Evolutionary conservation across 2,113 vertebrate genomes (phyloP), one percentile per base, ranked within the genome.

Genomic region (Rhinogobius similis): DNA sequence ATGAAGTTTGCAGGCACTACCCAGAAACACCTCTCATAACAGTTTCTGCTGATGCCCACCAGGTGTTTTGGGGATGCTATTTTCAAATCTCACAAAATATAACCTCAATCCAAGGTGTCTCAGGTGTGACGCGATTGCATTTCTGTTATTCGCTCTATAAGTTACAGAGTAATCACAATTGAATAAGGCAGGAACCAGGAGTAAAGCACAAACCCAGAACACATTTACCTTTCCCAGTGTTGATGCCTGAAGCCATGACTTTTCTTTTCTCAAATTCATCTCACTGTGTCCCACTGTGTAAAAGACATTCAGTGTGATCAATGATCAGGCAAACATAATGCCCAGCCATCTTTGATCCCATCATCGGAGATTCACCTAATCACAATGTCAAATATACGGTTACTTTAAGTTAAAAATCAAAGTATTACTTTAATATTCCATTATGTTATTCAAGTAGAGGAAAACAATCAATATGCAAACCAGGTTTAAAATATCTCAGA

Each of bases 231-330:
- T 64, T 26, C 61, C 27, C n/a, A 18, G 48, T 62, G 29, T 62
- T 62, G 36, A 21, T 11, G 36, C 29, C 59, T n/a, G 3, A 10
- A 63, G 48, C 66, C 59, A 10, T 38, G 64, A 52, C 66, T 62
- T 46, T 10, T 68, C 38, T 62, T 23, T 62, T 29, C 61, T 70
- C 61, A 71, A 72, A 73, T 76, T 78, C 44, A 68, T 72, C 38
- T 63, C 64, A 72, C 48, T 59, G 24, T 48, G 36, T 32, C 58
- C 46, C 70, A 32, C 46, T 41, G 29, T 58, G 52, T 62, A 73
- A 71, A 50, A 77, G 70, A 18, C 36, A 70, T 67, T 65, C 65
- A 59, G 79, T 72, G 65, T 70, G 67, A 82, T 76, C 79, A 70
- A 36, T 36, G 32, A 36, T 7, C 32, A 36, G 20, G 38, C 56